A percentile compares a stretch with the other conserved stretches of the same genome.
These are phyloP conservation scores for Zhengitettix transpicula DNA, from an alignment of 2,888 invertebrate species.

Conservation along the genomic window DNA sequence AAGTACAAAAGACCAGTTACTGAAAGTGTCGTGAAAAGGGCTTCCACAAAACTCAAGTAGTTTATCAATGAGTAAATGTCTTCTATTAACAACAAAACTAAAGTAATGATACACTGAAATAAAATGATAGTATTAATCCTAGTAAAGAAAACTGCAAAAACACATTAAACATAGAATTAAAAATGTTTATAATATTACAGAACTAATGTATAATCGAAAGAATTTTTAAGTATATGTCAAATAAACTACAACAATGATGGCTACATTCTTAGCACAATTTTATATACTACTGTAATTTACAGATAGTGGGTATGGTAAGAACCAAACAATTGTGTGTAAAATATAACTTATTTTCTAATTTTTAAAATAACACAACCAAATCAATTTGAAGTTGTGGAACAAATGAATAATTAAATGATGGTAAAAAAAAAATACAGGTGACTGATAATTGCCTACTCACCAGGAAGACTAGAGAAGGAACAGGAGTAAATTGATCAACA, in stretches of 20 bases:
- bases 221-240: neutral
- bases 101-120: constrained; percentile 66
- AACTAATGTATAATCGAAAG: no score
- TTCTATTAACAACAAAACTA: constrained; percentile 59
- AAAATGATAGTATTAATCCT: constrained; percentile 15
- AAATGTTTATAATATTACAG: neutral
- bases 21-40: constrained; percentile 70
- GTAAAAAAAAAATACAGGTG: neutral
- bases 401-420: neutral
- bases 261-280: neutral
- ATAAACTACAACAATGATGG: neutral
- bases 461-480: constrained; percentile 73
- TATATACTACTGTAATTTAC: neutral
- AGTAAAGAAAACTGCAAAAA: neutral
- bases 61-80: constrained; percentile 80
- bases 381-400: neutral
- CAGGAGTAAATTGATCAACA: constrained; percentile 62
- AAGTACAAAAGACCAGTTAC: constrained; percentile 75
- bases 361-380: neutral
- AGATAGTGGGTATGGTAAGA: neutral
- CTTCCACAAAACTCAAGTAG: constrained; percentile 82
- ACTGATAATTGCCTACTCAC: constrained; percentile 33
- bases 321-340: neutral
- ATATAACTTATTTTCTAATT: neutral
- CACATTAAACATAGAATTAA: neutral